phyloP scores from a whole-genome alignment of 1,140 invertebrate genomes.

The Drosophila seguyi region DNA sequence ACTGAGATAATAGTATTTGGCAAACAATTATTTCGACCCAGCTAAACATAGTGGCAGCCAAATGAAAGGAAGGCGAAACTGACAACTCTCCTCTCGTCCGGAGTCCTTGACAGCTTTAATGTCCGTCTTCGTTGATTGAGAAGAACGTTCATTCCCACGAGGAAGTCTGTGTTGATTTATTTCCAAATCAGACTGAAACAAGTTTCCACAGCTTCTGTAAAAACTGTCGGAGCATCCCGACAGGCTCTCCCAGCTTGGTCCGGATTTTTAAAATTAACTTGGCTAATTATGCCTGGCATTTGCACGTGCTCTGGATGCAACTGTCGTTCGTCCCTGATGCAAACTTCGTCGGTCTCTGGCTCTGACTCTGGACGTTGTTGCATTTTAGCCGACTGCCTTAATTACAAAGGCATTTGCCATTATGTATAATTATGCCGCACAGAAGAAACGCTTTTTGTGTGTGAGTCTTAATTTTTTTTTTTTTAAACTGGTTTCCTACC shows the following conservation, averaged over 20 bases:
- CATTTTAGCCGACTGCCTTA: constrained; percentile 51
- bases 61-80: constrained; percentile 33
- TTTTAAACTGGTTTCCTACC: constrained; percentile 53
- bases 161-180: constrained; percentile 56
- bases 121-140: constrained; percentile 27
- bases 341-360: constrained; percentile 21
- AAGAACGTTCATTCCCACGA: constrained; percentile 8
- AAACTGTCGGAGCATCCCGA: constrained; percentile 25
- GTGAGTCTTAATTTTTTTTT: constrained; percentile 6
- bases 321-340: constrained; percentile 13
- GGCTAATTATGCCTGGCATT: constrained; percentile 74
- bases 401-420: constrained; percentile 69
- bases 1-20: background rate
- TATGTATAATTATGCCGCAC: constrained; percentile 59
- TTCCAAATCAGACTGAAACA: constrained; percentile 73
- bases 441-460: constrained; percentile 27
- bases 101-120: constrained; percentile 63
- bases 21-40: constrained; percentile 19
- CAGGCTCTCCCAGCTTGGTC: constrained; percentile 39
- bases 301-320: constrained; percentile 61
- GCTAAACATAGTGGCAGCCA: constrained; percentile 23
- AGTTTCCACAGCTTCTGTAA: constrained; percentile 52
- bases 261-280: constrained; percentile 76
- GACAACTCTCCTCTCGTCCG: constrained; percentile 55
- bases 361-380: constrained; percentile 16